These are phyloP conservation scores for Tamias sibiricus DNA, from an alignment of 2,113 vertebrate species.

Conservation along the genomic window DNA sequence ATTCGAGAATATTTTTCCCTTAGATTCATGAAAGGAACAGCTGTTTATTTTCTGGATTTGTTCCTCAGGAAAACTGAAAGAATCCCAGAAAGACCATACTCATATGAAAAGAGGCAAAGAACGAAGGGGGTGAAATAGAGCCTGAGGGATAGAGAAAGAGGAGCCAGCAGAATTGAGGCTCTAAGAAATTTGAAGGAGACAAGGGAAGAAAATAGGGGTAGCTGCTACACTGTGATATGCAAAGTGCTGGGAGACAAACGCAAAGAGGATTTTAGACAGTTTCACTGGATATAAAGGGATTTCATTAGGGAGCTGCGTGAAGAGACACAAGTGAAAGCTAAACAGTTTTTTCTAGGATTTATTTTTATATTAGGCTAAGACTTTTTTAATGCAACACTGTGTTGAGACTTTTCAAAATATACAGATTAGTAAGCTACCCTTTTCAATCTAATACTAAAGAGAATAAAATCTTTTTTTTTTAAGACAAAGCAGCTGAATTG, in stretches of 20 bases:
- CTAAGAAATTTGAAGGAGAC: neutral
- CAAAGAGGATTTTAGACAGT: neutral
- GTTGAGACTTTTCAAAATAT: neutral
- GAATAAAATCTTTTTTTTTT: neutral
- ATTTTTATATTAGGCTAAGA: neutral
- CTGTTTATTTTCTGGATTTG: neutral
- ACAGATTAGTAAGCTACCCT: neutral
- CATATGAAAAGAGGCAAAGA: neutral
- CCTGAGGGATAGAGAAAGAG: neutral
- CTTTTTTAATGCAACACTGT: neutral
- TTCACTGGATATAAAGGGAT: neutral
- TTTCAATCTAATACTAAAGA: neutral
- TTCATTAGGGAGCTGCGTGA: neutral
- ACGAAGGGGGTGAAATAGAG: neutral
- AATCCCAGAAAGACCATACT: neutral
- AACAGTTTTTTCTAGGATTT: neutral
- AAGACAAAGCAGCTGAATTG: neutral
- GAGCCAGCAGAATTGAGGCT: neutral
- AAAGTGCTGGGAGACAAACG: neutral
- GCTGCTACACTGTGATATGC: neutral
- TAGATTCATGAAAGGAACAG: neutral
- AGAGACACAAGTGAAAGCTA: neutral
- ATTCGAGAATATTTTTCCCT: neutral
- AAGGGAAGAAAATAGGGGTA: neutral
- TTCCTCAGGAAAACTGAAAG: neutral